Evolutionary conservation across 2,888 invertebrate genomes (phyloP).

Genomic region (Apantesis nais): DNA sequence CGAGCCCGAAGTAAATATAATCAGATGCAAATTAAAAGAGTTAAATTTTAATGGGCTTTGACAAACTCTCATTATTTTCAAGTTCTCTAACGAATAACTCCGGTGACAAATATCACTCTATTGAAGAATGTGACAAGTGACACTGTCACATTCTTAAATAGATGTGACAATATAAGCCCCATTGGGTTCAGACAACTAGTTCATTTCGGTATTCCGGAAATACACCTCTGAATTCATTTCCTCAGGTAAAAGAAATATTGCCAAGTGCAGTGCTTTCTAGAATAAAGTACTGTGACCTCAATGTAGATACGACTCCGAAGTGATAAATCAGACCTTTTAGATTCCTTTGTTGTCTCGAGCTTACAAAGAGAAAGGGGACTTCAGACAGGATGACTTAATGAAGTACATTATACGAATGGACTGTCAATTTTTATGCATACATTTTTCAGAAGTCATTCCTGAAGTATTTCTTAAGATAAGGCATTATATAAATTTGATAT

Average conservation of each 20-base stretch:
- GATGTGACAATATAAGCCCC: not conserved
- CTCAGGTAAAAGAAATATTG: not conserved
- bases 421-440: conserved; percentile 6
- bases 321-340: conserved; percentile 31
- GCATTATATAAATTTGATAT: not conserved
- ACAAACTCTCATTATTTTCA: not conserved
- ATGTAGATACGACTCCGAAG: conserved; percentile 9
- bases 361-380: conserved; percentile 36
- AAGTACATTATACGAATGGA: conserved; percentile 40
- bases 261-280: not conserved
- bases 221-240: not conserved
- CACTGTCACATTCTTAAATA: too few relatives aligned
- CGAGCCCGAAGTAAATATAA: not conserved
- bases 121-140: too few relatives aligned
- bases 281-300: not conserved
- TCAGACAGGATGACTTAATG: conserved; percentile 44
- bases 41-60: not conserved
- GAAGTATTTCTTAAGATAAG: not conserved
- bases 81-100: not conserved
- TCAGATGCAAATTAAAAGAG: not conserved
- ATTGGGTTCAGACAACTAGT: not conserved
- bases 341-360: conserved; percentile 60
- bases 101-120: not conserved
- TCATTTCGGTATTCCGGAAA: not conserved
- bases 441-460: not conserved